phyloP scores from a whole-genome alignment of 2,797 vertebrate genomes.

The Lepus townsendii region DNA sequence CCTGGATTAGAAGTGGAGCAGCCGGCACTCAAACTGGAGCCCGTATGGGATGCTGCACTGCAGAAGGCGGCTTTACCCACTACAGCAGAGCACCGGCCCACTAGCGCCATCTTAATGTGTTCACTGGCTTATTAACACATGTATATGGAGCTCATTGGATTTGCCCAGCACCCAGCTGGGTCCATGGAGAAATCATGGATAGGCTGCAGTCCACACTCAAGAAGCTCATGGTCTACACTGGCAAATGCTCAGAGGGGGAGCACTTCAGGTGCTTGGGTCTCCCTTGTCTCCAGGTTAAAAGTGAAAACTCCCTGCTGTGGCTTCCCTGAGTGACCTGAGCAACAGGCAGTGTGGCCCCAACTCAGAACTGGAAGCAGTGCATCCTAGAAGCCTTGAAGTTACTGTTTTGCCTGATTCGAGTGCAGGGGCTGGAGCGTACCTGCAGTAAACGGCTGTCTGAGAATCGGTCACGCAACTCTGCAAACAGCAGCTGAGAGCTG shows the following conservation, averaged over 20 bases:
- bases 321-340: neutral
- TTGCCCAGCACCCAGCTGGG: neutral
- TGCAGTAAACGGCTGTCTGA: neutral
- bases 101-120: neutral
- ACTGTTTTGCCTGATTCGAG: neutral
- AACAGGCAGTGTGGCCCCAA: neutral
- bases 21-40: no score
- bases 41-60: no score
- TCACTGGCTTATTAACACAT: neutral
- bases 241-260: accelerated
- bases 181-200: neutral
- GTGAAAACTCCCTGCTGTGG: neutral
- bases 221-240: neutral
- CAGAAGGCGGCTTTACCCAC: no score
- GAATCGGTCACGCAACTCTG: neutral
- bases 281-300: neutral
- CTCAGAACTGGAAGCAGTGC: neutral
- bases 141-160: neutral
- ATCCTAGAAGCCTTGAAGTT: neutral
- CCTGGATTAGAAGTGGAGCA: no score
- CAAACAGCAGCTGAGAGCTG: constrained; percentile 13
- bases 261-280: accelerated
- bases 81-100: neutral
- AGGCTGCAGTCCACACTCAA: neutral
- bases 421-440: neutral